Evolutionary conservation across 2,888 invertebrate species (phyloP).

Genomic region (Cryptocephalus moraei): DNA sequence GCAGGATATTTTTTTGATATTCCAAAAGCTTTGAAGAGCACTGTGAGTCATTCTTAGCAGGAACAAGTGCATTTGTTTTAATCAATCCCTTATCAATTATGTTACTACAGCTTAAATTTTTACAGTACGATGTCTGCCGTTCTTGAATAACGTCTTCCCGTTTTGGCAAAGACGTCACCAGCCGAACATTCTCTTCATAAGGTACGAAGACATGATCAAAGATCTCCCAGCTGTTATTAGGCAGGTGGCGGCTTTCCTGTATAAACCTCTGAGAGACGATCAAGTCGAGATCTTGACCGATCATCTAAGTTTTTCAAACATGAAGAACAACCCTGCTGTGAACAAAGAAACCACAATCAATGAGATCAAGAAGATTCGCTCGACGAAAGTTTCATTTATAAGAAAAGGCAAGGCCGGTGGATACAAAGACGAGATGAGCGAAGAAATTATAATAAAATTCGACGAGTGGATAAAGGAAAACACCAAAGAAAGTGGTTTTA

Average conservation of each 20-base stretch:
- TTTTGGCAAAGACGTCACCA: conserved; percentile 26
- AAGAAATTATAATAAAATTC: conserved; percentile 58
- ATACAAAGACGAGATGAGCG: conserved; percentile 49
- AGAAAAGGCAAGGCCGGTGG: conserved; percentile 38
- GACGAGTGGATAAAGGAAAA: conserved; percentile 60
- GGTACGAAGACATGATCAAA: conserved; percentile 28
- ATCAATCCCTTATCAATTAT: conserved; percentile 10
- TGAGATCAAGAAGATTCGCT: conserved; percentile 30
- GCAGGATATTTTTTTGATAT: conserved; percentile 47
- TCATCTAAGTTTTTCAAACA: conserved; percentile 33
- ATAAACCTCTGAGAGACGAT: conserved; percentile 19
- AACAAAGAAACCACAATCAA: conserved; percentile 40
- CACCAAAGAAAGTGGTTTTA: conserved; percentile 45
- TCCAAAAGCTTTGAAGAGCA: conserved; percentile 46
- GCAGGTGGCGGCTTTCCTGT: conserved; percentile 23
- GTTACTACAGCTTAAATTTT: background rate
- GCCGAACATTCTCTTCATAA: conserved; percentile 27
- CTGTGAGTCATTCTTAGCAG: conserved; percentile 49
- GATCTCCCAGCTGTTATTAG: conserved; percentile 21
- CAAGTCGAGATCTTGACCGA: conserved; percentile 19
- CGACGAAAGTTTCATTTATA: conserved; percentile 37
- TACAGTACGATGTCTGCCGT: conserved; percentile 28
- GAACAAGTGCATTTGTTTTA: conserved; percentile 38
- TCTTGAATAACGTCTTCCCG: conserved; percentile 27
- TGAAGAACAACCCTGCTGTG: conserved; percentile 48